Base-by-base conservation (phyloP, 1,140 invertebrate genomes). In the Fopius arisanus region DNA sequence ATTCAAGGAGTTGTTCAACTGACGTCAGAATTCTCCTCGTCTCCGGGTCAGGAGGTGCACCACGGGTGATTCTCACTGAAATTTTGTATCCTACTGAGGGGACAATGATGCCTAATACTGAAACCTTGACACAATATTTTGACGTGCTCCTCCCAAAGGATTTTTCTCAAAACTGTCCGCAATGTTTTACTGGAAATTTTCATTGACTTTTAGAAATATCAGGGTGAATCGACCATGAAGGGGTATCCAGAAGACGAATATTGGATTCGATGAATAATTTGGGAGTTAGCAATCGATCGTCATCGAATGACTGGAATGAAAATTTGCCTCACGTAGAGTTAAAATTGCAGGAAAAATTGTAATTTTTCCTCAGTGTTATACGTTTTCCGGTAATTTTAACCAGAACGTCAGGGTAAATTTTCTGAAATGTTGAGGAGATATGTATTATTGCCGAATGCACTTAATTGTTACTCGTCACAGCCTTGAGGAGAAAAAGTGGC, bases 51-150 rank as follows among this genome's bases (percentile, higher is more conserved):
- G 23, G 23, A 3, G 12, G 54, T 23, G 54, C 54, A 26, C 54
- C 4, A 28, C 23, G 54, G 54, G 54, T 59, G 54, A 59, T 26
- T 59, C 19, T 23, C 19, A 14, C 54, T 28, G 10, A 28, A 28
- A 59, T 59, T 0, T n/a, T 26, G 23, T 59, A 59, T 23, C 54
- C 54, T 26, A 59, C 54, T 59, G 54, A 59, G 54, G 54, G 54
- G 54, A 59, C 54, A 59, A 59, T 59, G 54, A 59, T 59, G 19
- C 23, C 33, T 59, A 26, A 59, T 21, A 23, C 10, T 59, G 54
- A 59, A 23, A 59, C 54, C 54, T 59, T 59, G 54, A 59, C 54
- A 59, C 54, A 59, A 59, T 59, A 59, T 59, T 59, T 59, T 59
- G 54, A 59, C 54, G 54, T 59, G 23, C 54, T 12, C 54, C 54